A percentile compares a stretch with the other conserved stretches of the same genome.
These are phyloP conservation scores for Scophthalmus maximus DNA, from an alignment of 2,113 vertebrate genomes.

Conservation along the genomic window DNA sequence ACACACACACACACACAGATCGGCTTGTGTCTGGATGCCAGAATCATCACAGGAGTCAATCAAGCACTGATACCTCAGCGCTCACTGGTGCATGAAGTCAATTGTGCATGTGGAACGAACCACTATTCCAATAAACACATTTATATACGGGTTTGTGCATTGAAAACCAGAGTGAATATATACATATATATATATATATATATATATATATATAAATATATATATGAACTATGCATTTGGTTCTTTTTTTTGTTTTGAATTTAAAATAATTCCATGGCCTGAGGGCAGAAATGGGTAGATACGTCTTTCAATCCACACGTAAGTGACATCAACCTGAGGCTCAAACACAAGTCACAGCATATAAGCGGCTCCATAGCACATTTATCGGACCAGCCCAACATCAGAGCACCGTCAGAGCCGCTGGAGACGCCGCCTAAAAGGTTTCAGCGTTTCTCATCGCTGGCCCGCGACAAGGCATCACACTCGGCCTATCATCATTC, in stretches of 20 bases:
- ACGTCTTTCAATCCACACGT: too few species aligned
- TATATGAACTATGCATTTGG: too few species aligned
- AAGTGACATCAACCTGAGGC: conserved; percentile 25
- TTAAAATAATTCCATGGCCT: too few species aligned
- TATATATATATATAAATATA: too few species aligned
- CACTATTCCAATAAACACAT: fast-evolving
- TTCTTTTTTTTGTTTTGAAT: background rate
- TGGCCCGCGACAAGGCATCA: conserved; percentile 50
- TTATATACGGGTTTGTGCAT: background rate
- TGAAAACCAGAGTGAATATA: background rate
- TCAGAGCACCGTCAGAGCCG: conserved; percentile 26
- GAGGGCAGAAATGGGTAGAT: too few species aligned
- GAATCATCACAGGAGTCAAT: conserved; percentile 49
- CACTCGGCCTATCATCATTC: conserved; percentile 40
- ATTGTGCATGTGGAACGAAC: background rate
- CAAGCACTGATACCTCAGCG: conserved; percentile 18
- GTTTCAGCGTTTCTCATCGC: conserved; percentile 36
- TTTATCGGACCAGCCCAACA: conserved; percentile 10
- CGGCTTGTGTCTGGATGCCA: conserved; percentile 39
- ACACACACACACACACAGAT: conserved; percentile 51
- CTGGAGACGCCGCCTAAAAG: conserved; percentile 37
- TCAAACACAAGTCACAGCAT: conserved; percentile 22
- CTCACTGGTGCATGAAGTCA: conserved; percentile 3
- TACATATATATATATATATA: too few species aligned
- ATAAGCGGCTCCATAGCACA: conserved; percentile 12